Evolutionary conservation across 2,888 invertebrate species (phyloP), one percentile per base, ranked within the genome.

Genomic region (Danaus chrysippus): DNA sequence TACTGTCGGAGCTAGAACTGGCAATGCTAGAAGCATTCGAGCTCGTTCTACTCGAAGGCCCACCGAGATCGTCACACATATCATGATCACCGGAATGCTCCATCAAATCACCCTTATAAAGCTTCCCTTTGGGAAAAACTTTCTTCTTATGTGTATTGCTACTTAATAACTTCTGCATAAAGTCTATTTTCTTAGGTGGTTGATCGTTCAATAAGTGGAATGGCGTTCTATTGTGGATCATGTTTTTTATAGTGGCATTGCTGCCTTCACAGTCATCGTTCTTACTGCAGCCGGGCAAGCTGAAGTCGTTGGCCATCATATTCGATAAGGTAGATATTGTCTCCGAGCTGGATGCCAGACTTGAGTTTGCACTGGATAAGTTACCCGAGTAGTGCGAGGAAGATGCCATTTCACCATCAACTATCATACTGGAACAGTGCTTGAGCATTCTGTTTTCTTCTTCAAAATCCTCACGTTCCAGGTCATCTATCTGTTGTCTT

Each of bases 381-480:
- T 77, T 84, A 10, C 83, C 83, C 0, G 87, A 81, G 63, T 78
- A 88, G 55, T 79, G 81, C 13, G 82, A 70, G 8, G 77, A 67
- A 0, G 81, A 70, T 58, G 78, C 70, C 58, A 82, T 78, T 69
- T 89, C 84, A 10, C 78, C 78, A 62, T 89, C 88, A 3, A 87
- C 85, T 53, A 86, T 80, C 76, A 90, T 83, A 54, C 79, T 82
- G 5, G 89, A 82, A 70, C 88, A 88, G 62, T 85, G 86, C 58
- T 88, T 87, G 55, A 89, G 72, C 63, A 91, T 80, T 53, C 88
- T 77, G 68, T 91, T 90, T 68, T 91, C 91, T 67, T 91, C 91
- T 56, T 90, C 89, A 49, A 90, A 91, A 66, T 91, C 91, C 64
- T 87, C 83, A 1, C 90, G 76, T 68, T 91, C 91, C 43, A 91